Evolutionary conservation across 2,888 invertebrate genomes (phyloP), one percentile per base, ranked within the genome.

Genomic region (Drosophila atroscutellata): DNA sequence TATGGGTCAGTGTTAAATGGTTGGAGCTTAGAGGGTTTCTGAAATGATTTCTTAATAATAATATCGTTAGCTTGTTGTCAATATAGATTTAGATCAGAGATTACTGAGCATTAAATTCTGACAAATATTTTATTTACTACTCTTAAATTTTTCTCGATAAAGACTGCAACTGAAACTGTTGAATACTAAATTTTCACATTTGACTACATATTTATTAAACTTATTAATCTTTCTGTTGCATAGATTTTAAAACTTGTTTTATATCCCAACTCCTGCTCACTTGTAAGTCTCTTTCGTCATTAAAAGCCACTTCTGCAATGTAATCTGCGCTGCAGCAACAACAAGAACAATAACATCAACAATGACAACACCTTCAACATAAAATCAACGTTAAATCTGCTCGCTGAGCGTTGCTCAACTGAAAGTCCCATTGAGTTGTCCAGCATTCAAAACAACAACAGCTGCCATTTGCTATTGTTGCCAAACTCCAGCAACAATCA

Each of bases 401-500:
- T 26, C 51, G 55, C 71, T 65, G 75, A 75, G 45, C 75, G 66
- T 47, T 58, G 63, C 55, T 68, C 63, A 75, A 60, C 61, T 68
- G 60, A 30, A 73, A 65, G 49, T 62, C 59, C 50, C 62, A 56
- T 59, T 39, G 58, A 62, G 55, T 30, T 28, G 47, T 64, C 61
- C 64, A 45, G 59, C 58, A 57, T 61, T 47, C 59, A 70, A 77
- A 70, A 70, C 74, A 64, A 50, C 63, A 61, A 52, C 63, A 59
- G 71, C 61, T 77, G 64, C 77, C 71, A 45, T 59, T 67, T 75
- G 77, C 72, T 64, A 67, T 77, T 75, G 77, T 77, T 75, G 64
- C 58, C 37, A 67, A 64, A 74, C 74, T 64, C 51, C 50, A 42
- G 69, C 65, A 55, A 65, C 67, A 81, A 67, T 64, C 70, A 39